These are phyloP conservation scores for Adelphocoris suturalis DNA, from an alignment of 2,888 invertebrate species.

Conservation along the genomic window DNA sequence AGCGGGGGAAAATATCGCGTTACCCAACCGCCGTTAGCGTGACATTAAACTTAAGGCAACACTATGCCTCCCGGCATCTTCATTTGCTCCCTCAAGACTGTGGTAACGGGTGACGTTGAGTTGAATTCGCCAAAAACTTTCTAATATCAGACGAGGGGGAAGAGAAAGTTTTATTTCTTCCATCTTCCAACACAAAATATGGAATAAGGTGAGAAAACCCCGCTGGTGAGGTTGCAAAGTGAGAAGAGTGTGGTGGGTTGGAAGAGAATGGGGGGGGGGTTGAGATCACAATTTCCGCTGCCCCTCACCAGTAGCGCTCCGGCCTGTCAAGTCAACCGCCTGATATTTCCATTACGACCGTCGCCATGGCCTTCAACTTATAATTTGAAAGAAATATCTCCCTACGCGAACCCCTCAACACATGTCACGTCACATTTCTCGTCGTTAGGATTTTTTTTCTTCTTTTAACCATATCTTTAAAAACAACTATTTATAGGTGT, in stretches of 20 bases:
- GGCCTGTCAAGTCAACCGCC: not conserved
- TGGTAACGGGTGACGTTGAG: no score
- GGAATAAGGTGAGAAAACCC: not conserved
- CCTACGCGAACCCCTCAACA: not conserved
- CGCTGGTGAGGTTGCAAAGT: not conserved
- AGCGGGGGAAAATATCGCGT: no score
- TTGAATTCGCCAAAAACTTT: no score
- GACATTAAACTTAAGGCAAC: no score
- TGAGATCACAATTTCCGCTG: slow-evolving; percentile 20
- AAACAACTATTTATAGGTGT: no score
- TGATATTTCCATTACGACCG: slow-evolving; percentile 34
- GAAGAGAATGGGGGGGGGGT: not conserved
- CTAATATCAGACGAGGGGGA: not conserved
- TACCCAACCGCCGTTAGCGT: no score
- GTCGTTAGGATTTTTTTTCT: no score
- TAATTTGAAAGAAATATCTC: slow-evolving; percentile 28
- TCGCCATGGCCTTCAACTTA: not conserved
- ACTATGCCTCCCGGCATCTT: no score
- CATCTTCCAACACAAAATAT: not conserved
- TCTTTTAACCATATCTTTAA: no score
- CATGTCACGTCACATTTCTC: not conserved
- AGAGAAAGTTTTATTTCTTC: slow-evolving; percentile 12
- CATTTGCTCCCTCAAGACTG: no score
- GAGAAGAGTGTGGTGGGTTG: not conserved
- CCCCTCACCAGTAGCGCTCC: not conserved